Evolutionary conservation across 2,888 invertebrate species (phyloP).

Genomic region (Bibio marci): DNA sequence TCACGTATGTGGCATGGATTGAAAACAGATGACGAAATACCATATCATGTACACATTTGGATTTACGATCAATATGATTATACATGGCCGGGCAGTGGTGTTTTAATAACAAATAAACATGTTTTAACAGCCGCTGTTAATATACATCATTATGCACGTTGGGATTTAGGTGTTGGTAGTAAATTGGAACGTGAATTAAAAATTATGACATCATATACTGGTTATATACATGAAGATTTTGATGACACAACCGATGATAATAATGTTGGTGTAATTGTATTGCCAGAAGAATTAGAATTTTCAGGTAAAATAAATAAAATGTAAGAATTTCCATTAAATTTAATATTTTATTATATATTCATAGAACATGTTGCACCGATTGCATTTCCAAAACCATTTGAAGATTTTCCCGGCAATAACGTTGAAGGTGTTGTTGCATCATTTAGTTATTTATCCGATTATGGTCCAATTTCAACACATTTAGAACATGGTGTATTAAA

Average conservation of each 20-base stretch:
- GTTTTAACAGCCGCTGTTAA: constrained; percentile 3
- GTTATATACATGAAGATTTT: constrained; percentile 2
- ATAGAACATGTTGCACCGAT: not conserved
- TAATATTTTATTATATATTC: too few species aligned
- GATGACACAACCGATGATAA: not conserved
- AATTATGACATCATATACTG: not conserved
- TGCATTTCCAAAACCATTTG: not conserved
- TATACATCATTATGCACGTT: not conserved
- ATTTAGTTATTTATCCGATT: constrained; percentile 2
- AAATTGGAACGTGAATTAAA: not conserved
- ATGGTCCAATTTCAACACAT: constrained; percentile 1
- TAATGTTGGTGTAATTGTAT: constrained; percentile 1
- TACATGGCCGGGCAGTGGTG: constrained; percentile 4
- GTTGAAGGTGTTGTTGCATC: not conserved
- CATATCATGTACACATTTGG: constrained; percentile 4
- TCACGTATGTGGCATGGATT: constrained; percentile 1
- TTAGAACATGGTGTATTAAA: not conserved
- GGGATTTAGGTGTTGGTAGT: constrained; percentile 3
- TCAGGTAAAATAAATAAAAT: not conserved
- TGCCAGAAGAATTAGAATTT: not conserved
- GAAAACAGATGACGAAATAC: not conserved
- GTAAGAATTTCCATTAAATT: too few species aligned
- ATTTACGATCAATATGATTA: not conserved
- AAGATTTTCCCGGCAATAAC: not conserved
- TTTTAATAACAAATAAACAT: constrained; percentile 1